phyloP scores from a whole-genome alignment of 2,888 invertebrate species.

The Petrophora chlorosata region DNA sequence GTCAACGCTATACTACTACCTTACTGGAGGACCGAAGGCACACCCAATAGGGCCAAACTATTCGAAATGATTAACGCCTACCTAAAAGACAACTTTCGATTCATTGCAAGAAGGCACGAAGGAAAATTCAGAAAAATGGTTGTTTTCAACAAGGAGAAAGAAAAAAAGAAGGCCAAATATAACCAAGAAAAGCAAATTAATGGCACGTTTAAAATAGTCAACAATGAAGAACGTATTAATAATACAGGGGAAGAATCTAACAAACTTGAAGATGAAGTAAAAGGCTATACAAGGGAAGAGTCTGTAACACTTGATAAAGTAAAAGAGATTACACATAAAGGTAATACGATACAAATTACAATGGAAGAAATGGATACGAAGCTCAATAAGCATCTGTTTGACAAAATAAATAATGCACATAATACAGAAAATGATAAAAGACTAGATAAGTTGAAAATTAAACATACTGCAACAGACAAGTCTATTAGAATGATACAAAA shows the following conservation, averaged over 20 bases:
- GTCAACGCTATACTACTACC: background rate
- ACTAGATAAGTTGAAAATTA: background rate
- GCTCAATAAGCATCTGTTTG: too few relatives aligned
- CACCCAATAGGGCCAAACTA: background rate
- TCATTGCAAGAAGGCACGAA: background rate
- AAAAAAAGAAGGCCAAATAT: too few relatives aligned
- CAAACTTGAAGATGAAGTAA: too few relatives aligned
- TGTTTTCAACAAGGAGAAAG: too few relatives aligned
- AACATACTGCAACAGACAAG: background rate
- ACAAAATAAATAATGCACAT: background rate
- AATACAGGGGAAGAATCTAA: too few relatives aligned
- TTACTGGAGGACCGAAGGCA: background rate
- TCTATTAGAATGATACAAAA: too few relatives aligned
- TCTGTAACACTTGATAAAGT: too few relatives aligned
- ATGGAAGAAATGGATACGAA: background rate
- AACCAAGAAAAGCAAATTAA: too few relatives aligned
- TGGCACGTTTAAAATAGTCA: too few relatives aligned
- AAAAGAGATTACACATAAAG: too few relatives aligned
- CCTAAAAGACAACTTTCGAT: background rate
- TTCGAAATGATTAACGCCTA: background rate
- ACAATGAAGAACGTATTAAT: too few relatives aligned
- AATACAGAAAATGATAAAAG: background rate
- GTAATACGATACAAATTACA: background rate
- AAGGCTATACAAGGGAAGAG: too few relatives aligned
- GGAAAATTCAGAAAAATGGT: background rate